Base-by-base conservation (phyloP, 2,888 invertebrate genomes). In the Tenodera sinensis region DNA sequence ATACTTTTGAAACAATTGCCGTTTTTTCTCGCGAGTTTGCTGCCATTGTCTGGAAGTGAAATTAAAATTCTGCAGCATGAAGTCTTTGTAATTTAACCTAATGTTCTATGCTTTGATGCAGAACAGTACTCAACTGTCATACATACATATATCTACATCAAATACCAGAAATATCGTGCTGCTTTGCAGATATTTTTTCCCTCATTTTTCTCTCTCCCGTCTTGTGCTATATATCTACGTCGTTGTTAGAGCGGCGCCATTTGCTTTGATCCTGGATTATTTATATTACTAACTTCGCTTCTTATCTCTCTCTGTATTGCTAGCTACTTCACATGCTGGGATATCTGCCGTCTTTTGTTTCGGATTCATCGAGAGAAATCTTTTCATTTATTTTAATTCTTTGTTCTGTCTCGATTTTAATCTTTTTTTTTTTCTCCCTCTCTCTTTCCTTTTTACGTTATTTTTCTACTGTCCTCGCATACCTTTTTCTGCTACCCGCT, bases 261-360 rank as follows among this genome's bases (percentile, higher is more conserved):
- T 71, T 28, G 9, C 86, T 86, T 86, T 86, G 86, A 86, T 86
- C 86, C 86, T 20, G 86, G 81, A 86, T 71, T 86, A 86, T 86
- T 86, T 86, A 86, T 81, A 81, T 81, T 86, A 25, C 81, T 86
- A 81, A 81, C 86, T 71, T 81, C n/a, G n/a, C n/a, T 85, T 42
- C 85, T 47, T 71, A 71, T 71, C 54, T 71, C 20, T 71, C 25
- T 71, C 54, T 71, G 54, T 71, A 71, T 71, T 71, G 54, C 54
- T 71, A 15, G 54, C 54, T 71, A 71, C 20, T 71, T 71, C 54
- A 71, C 54, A 71, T 71, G 54, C 54, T 71, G 20, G 54, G 54
- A 71, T 71, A 71, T 71, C 54, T 71, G 54, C 25, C 54, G 54
- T 71, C 86, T 81, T 86, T 86, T 86, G 81, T 86, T 86, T 81